Evolutionary conservation across 92 coral and sea anemone genomes (phyloP), one percentile per base, ranked within the genome.

Genomic region (Actinostola sp.): DNA sequence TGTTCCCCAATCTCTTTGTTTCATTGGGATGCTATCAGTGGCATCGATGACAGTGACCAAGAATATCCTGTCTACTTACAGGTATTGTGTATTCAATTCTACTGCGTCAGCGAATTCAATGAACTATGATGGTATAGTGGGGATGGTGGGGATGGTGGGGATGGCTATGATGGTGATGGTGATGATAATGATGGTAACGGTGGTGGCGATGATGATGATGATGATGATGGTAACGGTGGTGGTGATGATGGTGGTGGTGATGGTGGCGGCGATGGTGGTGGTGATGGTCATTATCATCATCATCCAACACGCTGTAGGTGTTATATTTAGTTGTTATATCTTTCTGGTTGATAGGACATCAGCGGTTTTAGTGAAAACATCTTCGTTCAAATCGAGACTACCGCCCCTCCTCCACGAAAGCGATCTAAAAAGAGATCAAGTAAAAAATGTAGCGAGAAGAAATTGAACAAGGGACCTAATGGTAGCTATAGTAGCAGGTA

Each of bases 341-440:
- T 19, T 34, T 62, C 25, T 39, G 7, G 14, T 39, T 39, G 81
- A 56, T 70, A 84, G 78, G 88, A 89, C 60, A 70, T 94, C 59
- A 68, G 85, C 45, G 98, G 98, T 64, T 85, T 72, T 39, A 87
- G 83, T 21, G 97, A 83, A 13, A 94, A 94, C 55, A 64, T 88
- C 44, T 93, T 93, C 54, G 92, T 93, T 28, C 97, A 93, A 77
- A 91, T 93, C n/a, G 98, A 93, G 67, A 90, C 98, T 24, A 88
- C 97, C 3, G 97, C 97, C 15, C 98, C 98, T 23, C 90, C 92
- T 71, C 94, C 98, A 0, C 84, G 92, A 16, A 61, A 81, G 51
- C 69, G 84, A 38, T 89, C 96, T n/a, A 89, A 86, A 73, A 89
- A 89, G 73, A 76, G 96, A 9, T 82, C 83, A 0, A 71, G 66